Evolutionary conservation across 2,113 vertebrate species (phyloP).

Genomic region (Myiagra hebetior): DNA sequence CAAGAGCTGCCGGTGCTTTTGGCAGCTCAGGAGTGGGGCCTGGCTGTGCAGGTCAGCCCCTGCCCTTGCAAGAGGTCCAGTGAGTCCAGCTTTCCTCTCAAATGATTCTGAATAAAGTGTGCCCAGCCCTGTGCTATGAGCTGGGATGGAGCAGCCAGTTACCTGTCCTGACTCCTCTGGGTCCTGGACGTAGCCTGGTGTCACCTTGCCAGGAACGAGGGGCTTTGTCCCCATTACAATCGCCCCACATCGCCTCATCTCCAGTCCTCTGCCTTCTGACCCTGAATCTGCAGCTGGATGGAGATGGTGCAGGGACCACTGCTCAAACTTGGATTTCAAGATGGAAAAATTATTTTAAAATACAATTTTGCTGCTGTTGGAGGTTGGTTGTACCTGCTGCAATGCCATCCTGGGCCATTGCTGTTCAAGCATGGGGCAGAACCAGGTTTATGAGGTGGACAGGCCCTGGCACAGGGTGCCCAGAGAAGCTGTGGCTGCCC

Average conservation of each 20-base stretch:
- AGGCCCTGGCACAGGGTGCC: neutral
- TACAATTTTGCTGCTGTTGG: neutral
- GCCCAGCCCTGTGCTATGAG: neutral
- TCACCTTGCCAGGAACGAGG: neutral
- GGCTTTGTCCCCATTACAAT: neutral
- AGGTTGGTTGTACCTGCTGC: neutral
- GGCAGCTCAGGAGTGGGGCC: neutral
- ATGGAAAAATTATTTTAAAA: neutral
- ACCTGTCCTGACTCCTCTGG: neutral
- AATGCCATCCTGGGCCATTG: neutral
- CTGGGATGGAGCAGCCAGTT: neutral
- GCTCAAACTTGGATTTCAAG: neutral
- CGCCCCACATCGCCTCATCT: neutral
- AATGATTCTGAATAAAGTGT: fast-evolving
- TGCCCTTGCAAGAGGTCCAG: neutral
- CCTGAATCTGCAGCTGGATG: neutral
- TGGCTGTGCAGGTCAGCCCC: neutral
- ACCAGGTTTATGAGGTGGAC: neutral
- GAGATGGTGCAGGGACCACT: neutral
- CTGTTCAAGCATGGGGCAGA: neutral
- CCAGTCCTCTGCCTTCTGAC: neutral
- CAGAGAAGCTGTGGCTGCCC: neutral
- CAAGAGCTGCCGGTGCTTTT: neutral
- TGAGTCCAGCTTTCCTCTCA: neutral
- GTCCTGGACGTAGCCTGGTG: neutral